A percentile compares a stretch with the other conserved stretches of the same genome.
These are phyloP conservation scores for Drosophila kambysellisi DNA, from an alignment of 2,888 invertebrate genomes.

Conservation along the genomic window DNA sequence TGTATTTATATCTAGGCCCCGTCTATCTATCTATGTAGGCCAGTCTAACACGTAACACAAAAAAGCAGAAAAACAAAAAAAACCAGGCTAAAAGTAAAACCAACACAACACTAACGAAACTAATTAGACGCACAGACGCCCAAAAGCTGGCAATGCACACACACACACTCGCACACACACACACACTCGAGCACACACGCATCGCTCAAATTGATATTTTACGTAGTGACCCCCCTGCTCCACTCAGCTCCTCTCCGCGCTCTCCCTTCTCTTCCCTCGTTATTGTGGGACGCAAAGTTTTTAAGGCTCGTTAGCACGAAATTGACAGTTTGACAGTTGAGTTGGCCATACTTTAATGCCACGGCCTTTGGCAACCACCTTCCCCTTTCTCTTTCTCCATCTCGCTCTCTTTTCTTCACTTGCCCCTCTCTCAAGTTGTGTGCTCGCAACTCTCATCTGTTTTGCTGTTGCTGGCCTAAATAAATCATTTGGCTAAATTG, in stretches of 20 bases:
- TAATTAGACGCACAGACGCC: conserved; percentile 79
- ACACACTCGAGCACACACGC: conserved; percentile 59
- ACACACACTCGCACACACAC: conserved; percentile 28
- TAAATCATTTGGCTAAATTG: conserved; percentile 81
- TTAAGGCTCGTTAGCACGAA: conserved; percentile 80
- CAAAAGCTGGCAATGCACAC: conserved; percentile 59
- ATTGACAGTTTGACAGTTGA: conserved; percentile 83
- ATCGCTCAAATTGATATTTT: conserved; percentile 78
- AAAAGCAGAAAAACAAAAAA: conserved; percentile 25
- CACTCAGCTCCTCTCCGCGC: too few relatives aligned
- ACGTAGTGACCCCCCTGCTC: conserved; percentile 42
- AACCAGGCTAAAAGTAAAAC: conserved; percentile 50
- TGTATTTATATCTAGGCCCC: conserved; percentile 2
- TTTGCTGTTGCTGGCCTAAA: conserved; percentile 69
- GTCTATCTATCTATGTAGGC: conserved; percentile 67
- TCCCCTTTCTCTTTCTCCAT: background rate
- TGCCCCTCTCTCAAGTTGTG: background rate
- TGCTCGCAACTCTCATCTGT: conserved; percentile 13
- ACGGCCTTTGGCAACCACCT: conserved; percentile 58
- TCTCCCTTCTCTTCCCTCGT: conserved; percentile 10
- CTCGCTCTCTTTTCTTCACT: background rate
- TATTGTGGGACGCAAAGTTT: conserved; percentile 67
- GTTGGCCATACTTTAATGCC: conserved; percentile 79
- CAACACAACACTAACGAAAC: conserved; percentile 77
- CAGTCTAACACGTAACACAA: conserved; percentile 47